A percentile compares a stretch with the other conserved stretches of the same genome.
phyloP scores from a whole-genome alignment of 2,888 invertebrate genomes.

The Spialia ferax region DNA sequence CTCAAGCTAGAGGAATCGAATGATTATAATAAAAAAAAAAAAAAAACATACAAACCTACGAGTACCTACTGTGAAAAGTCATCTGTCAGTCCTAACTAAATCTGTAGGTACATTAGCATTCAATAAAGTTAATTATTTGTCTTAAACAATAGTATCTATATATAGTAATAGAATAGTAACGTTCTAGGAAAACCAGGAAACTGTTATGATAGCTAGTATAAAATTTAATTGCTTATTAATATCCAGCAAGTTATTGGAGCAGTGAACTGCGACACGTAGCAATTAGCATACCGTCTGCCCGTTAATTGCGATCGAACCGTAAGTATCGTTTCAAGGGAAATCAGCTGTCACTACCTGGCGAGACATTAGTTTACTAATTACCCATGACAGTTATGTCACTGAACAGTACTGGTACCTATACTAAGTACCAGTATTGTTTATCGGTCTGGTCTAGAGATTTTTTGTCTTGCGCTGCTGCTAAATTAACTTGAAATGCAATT shows the following conservation, averaged over 20 bases:
- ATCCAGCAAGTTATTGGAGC: slow-evolving; percentile 64
- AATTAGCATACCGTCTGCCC: slow-evolving; percentile 60
- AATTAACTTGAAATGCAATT: background rate
- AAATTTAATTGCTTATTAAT: slow-evolving; percentile 40
- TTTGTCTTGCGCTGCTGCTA: background rate
- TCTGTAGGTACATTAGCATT: too few species aligned
- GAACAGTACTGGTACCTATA: too few species aligned
- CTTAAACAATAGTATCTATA: too few species aligned
- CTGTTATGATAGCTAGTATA: background rate
- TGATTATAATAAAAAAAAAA: too few species aligned
- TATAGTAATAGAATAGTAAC: too few species aligned
- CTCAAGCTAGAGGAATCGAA: too few species aligned
- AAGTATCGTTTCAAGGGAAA: slow-evolving; percentile 59
- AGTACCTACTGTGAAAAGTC: too few species aligned
- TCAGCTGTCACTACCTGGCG: slow-evolving; percentile 46
- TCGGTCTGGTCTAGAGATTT: background rate
- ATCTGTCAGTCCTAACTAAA: too few species aligned
- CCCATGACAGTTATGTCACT: background rate
- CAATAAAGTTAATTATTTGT: too few species aligned
- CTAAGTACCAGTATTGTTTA: background rate
- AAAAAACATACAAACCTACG: too few species aligned
- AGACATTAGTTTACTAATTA: background rate
- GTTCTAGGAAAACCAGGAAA: too few species aligned
- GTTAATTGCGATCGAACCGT: slow-evolving; percentile 51
- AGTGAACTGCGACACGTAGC: slow-evolving; percentile 73